A percentile compares a stretch with the other conserved stretches of the same genome.
Conservation (phyloP, 2,797 vertebrate genomes). For the Galagoides demidoff region DNA sequence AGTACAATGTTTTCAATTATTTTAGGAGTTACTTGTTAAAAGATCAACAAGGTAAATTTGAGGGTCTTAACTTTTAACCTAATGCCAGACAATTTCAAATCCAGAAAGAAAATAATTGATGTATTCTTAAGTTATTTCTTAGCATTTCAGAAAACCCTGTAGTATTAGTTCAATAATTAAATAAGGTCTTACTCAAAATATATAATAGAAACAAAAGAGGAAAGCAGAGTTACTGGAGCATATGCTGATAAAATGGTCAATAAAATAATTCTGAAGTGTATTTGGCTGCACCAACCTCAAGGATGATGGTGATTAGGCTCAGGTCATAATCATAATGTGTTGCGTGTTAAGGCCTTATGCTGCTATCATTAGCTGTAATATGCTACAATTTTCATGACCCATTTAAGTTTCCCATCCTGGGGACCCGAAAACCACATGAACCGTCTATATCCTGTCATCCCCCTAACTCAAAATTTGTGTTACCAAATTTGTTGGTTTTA, state of each 20-base stretch:
- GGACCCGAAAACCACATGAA: background rate
- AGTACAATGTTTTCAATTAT: background rate
- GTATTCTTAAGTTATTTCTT: background rate
- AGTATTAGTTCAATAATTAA: background rate
- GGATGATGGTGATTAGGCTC: background rate
- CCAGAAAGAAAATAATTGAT: background rate
- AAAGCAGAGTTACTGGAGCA: background rate
- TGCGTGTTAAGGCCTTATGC: background rate
- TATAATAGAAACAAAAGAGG: fast-evolving
- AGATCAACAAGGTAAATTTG: background rate
- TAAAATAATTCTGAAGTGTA: background rate
- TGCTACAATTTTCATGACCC: background rate
- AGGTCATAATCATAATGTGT: background rate
- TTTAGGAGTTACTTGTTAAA: background rate
- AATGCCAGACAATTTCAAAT: background rate
- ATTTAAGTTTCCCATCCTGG: background rate
- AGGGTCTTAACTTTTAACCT: background rate
- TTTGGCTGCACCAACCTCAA: background rate
- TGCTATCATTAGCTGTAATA: background rate
- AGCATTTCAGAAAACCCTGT: background rate
- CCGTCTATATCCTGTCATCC: background rate
- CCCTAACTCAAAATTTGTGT: background rate
- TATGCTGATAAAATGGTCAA: background rate
- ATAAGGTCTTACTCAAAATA: background rate
- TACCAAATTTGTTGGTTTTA: background rate